A percentile compares a stretch with the other conserved stretches of the same genome.
These are phyloP conservation scores for Pomatostomus ruficeps DNA, from an alignment of 2,113 vertebrate species.

Conservation along the genomic window DNA sequence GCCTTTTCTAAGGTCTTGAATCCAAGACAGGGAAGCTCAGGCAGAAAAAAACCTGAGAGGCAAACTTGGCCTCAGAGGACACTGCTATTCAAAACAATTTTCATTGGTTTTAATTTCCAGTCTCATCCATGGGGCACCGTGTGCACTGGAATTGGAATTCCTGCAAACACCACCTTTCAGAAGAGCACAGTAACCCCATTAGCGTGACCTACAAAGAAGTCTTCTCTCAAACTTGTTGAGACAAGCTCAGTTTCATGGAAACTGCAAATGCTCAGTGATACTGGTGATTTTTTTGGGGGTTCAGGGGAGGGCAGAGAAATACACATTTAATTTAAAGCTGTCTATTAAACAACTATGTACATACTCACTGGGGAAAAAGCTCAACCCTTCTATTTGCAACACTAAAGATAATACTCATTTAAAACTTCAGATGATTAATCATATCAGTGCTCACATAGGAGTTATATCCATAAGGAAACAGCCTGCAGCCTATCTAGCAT, in stretches of 20 bases:
- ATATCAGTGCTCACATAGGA: slow-evolving; percentile 50
- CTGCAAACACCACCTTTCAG: background rate
- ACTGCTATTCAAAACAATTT: background rate
- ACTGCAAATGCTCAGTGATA: slow-evolving; percentile 19
- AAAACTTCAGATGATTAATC: slow-evolving; percentile 31
- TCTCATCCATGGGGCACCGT: background rate
- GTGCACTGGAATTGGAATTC: background rate
- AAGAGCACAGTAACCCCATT: background rate
- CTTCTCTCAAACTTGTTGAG: background rate
- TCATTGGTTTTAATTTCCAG: background rate
- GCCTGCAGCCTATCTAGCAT: slow-evolving; percentile 50
- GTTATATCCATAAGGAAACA: slow-evolving; percentile 23
- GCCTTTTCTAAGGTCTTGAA: background rate
- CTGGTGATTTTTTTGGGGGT: background rate
- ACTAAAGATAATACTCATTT: slow-evolving; percentile 50
- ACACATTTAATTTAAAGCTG: slow-evolving; percentile 26
- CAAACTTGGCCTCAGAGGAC: background rate
- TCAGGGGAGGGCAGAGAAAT: background rate
- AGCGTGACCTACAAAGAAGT: background rate
- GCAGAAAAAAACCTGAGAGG: background rate
- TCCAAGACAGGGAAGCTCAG: background rate
- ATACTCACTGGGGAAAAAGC: slow-evolving; percentile 17
- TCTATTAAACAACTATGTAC: slow-evolving; percentile 17
- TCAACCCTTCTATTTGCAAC: slow-evolving; percentile 33
- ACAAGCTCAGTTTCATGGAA: background rate